Evolutionary conservation across 1,140 invertebrate species (phyloP).

Genomic region (Spodoptera litura): DNA sequence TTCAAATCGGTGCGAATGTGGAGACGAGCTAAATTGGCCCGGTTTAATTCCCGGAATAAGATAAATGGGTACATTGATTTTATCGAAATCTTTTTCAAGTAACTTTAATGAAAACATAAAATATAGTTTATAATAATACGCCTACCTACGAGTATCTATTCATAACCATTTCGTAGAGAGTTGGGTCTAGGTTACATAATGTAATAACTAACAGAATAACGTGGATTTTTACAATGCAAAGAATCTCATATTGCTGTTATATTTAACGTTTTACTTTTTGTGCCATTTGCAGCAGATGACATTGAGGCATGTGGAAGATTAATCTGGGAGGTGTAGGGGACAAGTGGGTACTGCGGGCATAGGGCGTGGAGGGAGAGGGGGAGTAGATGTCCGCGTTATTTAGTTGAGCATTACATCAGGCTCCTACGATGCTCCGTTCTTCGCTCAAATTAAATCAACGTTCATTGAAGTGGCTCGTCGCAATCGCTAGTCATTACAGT

Average conservation of each 20-base stretch:
- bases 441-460: constrained; percentile 70
- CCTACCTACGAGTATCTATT: not conserved
- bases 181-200: not conserved
- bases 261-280: constrained; percentile 74
- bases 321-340: constrained; percentile 65
- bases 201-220: constrained; percentile 1
- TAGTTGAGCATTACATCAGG: constrained; percentile 73
- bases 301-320: constrained; percentile 77
- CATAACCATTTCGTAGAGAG: not conserved
- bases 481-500: constrained; percentile 62
- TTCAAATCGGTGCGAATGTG: constrained; percentile 79
- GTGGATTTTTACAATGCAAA: constrained; percentile 20
- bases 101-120: not conserved
- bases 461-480: constrained; percentile 63
- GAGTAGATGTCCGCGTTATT: constrained; percentile 65
- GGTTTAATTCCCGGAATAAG: constrained; percentile 56
- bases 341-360: constrained; percentile 39
- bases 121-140: not conserved
- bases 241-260: constrained; percentile 51
- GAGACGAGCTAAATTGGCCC: constrained; percentile 64
- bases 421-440: constrained; percentile 57
- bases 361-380: constrained; percentile 29
- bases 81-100: not conserved
- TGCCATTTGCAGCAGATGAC: constrained; percentile 75
- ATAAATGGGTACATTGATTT: constrained; percentile 51